Percentiles rank a stretch among this genome's conserved stretches.
Conservation (phyloP, 2,797 vertebrate genomes). For the Apogon hyalosoma region DNA sequence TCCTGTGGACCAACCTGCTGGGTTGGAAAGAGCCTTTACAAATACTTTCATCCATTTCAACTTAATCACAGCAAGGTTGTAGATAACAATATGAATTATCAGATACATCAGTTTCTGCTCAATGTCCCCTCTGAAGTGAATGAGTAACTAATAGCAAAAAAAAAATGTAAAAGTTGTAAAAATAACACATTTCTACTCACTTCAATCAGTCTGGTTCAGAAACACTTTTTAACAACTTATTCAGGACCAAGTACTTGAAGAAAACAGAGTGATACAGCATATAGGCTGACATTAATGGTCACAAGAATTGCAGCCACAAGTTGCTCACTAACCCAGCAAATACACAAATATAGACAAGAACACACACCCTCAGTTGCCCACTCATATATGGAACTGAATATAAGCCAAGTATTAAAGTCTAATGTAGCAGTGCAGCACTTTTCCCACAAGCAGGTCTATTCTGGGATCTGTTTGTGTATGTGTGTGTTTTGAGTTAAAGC, state of each 20-base stretch:
- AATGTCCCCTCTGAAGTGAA: not conserved
- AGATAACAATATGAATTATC: not conserved
- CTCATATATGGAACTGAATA: conserved; percentile 31
- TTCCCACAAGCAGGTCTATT: conserved; percentile 49
- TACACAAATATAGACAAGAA: conserved; percentile 19
- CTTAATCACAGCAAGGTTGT: conserved; percentile 3
- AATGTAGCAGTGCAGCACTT: conserved; percentile 18
- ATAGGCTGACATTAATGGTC: not conserved
- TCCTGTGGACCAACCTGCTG: conserved; percentile 18
- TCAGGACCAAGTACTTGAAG: conserved; percentile 1
- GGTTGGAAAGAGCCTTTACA: not conserved
- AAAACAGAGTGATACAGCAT: conserved; percentile 1
- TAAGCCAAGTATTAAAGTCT: conserved; percentile 30
- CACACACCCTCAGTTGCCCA: conserved; percentile 41
- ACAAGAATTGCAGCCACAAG: conserved; percentile 13
- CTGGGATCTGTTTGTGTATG: conserved; percentile 33
- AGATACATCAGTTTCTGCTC: not conserved
- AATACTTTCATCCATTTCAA: not conserved
- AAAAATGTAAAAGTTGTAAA: not conserved
- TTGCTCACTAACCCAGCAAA: conserved; percentile 26
- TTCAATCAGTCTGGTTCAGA: not conserved
- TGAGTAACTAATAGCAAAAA: not conserved
- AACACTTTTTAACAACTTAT: not conserved
- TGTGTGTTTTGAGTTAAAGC: conserved; percentile 11
- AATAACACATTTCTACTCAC: not conserved